Conservation (phyloP, 2,888 invertebrate species). For the Volucella bombylans region DNA sequence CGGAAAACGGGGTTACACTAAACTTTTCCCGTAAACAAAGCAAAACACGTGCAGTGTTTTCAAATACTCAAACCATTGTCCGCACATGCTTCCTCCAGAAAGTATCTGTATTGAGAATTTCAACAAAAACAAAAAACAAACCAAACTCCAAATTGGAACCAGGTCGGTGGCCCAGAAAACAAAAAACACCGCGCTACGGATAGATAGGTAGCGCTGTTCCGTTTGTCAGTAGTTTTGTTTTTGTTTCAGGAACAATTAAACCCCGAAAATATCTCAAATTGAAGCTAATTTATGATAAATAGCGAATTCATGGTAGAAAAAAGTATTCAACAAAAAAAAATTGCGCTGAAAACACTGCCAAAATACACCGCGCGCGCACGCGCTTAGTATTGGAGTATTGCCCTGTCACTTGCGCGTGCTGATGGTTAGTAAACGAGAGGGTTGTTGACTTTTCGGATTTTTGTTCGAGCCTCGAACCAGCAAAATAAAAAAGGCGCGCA, state of each 20-base stretch:
- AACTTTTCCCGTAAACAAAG: constrained; percentile 58
- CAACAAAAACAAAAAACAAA: too few species aligned
- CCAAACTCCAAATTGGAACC: constrained; percentile 33
- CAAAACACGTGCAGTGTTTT: constrained; percentile 56
- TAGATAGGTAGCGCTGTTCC: background rate
- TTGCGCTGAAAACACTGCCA: constrained; percentile 6
- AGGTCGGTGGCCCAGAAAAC: constrained; percentile 62
- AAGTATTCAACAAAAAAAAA: constrained; percentile 11
- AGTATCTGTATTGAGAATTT: background rate
- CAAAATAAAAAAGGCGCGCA: constrained; percentile 9
- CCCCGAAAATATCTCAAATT: constrained; percentile 31
- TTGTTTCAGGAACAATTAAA: constrained; percentile 33
- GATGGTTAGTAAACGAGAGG: constrained; percentile 27
- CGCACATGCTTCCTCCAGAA: background rate
- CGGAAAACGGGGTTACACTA: constrained; percentile 57
- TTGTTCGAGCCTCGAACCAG: background rate
- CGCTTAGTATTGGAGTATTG: too few species aligned
- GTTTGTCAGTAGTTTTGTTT: too few species aligned
- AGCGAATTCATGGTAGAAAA: constrained; percentile 48
- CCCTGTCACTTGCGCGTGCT: constrained; percentile 40
- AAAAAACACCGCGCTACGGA: background rate
- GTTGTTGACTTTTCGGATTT: constrained; percentile 60
- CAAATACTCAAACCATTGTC: background rate
- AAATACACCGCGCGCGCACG: constrained; percentile 1
- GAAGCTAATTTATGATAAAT: constrained; percentile 55